Evolutionary conservation across 2,888 invertebrate species (phyloP).

Genomic region (Acrobasis suavella): DNA sequence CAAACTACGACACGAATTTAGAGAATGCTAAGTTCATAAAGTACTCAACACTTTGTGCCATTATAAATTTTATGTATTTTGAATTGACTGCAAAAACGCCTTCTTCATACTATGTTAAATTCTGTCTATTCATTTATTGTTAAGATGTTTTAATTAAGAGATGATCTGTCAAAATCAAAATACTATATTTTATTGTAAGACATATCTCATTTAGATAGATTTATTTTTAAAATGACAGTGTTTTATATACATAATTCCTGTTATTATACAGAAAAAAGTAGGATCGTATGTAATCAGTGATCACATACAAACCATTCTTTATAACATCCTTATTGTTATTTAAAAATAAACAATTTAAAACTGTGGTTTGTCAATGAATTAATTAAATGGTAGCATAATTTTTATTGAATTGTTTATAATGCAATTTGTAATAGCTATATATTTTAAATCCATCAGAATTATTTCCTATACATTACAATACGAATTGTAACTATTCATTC

Average conservation of each 20-base stretch:
- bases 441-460: conserved; percentile 1
- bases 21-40: conserved; percentile 11
- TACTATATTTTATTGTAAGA: conserved; percentile 10
- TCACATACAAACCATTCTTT: neutral
- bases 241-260: neutral
- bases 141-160: conserved; percentile 4
- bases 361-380: neutral
- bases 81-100: conserved; percentile 4
- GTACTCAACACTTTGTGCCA: conserved; percentile 22
- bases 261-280: neutral
- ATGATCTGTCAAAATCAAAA: conserved; percentile 5
- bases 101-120: conserved; percentile 5
- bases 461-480: neutral
- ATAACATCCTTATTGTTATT: neutral
- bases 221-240: conserved; percentile 7
- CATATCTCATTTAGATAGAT: conserved; percentile 4
- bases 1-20: conserved; percentile 7
- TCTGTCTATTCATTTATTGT: conserved; percentile 16
- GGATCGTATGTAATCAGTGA: neutral
- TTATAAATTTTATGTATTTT: conserved; percentile 16
- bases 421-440: conserved; percentile 5
- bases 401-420: conserved; percentile 4
- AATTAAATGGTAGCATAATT: conserved; percentile 1
- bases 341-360: neutral
- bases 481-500: conserved; percentile 4